These are phyloP conservation scores for Zaprionus camerounensis DNA, from an alignment of 1,140 invertebrate genomes.

Conservation along the genomic window DNA sequence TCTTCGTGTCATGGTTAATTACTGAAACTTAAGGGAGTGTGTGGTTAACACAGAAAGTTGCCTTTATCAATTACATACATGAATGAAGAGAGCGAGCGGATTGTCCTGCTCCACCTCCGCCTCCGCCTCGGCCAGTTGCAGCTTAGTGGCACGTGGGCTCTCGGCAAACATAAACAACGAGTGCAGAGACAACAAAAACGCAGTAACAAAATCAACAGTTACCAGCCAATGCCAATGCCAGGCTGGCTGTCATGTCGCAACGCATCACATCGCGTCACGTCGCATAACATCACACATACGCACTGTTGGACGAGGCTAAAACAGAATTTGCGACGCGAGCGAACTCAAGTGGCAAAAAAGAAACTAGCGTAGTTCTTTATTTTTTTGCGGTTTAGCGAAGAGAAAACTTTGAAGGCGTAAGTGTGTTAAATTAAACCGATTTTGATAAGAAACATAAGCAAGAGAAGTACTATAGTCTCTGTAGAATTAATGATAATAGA, in stretches of 20 bases:
- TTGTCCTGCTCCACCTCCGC: neutral
- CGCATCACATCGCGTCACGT: conserved; percentile 16
- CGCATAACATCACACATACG: conserved; percentile 51
- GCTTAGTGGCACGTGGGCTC: conserved; percentile 50
- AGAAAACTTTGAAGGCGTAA: neutral
- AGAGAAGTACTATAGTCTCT: too few species aligned
- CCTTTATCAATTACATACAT: conserved; percentile 69
- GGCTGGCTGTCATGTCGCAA: conserved; percentile 22
- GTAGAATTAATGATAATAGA: too few species aligned
- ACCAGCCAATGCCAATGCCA: neutral
- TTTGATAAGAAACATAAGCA: too few species aligned
- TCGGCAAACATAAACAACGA: conserved; percentile 43
- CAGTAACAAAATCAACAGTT: conserved; percentile 51
- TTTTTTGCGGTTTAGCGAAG: neutral
- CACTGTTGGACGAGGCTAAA: conserved; percentile 19
- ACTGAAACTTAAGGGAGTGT: neutral
- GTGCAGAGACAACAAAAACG: conserved; percentile 45
- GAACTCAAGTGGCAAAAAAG: neutral
- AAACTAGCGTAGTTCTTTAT: conserved; percentile 1
- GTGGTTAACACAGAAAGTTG: conserved; percentile 26
- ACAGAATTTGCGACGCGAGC: conserved; percentile 22
- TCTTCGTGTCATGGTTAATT: conserved; percentile 25
- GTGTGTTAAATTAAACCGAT: neutral
- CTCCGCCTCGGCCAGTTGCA: neutral
- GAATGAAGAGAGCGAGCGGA: conserved; percentile 11